Evolutionary conservation across 2,888 invertebrate species (phyloP).

Genomic region (Thecocarcelia acutangulata): DNA sequence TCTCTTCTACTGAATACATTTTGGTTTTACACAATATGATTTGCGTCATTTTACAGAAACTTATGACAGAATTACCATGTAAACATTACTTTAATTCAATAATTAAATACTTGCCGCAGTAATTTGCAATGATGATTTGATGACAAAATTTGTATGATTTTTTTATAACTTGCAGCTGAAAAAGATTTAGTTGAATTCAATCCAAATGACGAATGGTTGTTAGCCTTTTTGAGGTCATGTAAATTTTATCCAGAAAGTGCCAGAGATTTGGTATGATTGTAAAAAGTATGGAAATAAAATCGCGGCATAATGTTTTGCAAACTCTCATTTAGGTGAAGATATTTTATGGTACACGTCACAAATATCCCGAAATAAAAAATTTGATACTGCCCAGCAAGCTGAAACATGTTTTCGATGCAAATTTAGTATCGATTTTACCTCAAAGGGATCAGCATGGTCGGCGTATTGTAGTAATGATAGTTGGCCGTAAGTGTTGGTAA

Average conservation of each 20-base stretch:
- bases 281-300: neutral
- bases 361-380: constrained; percentile 32
- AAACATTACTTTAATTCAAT: too few relatives aligned
- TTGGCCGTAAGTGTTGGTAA: constrained; percentile 25
- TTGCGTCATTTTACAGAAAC: too few relatives aligned
- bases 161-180: constrained; percentile 36
- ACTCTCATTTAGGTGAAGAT: constrained; percentile 28
- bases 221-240: constrained; percentile 53
- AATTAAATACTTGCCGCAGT: too few relatives aligned
- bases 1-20: too few relatives aligned
- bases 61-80: too few relatives aligned
- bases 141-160: too few relatives aligned
- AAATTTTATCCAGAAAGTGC: constrained; percentile 66
- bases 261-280: constrained; percentile 89
- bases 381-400: constrained; percentile 9
- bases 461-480: constrained; percentile 12
- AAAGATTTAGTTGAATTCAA: constrained; percentile 33
- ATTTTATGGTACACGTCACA: neutral
- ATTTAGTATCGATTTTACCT: constrained; percentile 24
- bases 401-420: constrained; percentile 34
- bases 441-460: constrained; percentile 46
- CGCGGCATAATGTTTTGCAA: neutral
- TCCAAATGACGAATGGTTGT: constrained; percentile 30
- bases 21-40: too few relatives aligned
- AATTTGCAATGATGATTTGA: too few relatives aligned